Conservation (phyloP, 2,113 vertebrate species). For the Lophochroa leadbeateri region DNA sequence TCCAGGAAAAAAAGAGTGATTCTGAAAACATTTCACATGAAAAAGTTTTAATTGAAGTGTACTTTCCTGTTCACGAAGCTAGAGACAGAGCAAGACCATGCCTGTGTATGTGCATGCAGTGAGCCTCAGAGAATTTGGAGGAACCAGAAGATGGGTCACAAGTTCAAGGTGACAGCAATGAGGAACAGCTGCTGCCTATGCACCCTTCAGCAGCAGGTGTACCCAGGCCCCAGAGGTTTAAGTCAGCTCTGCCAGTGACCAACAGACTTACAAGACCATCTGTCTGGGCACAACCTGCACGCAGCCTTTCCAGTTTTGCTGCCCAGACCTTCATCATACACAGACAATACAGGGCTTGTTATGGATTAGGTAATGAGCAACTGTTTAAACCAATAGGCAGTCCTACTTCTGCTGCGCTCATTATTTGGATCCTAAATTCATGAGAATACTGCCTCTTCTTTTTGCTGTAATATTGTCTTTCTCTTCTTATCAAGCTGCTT, state of each 20-base stretch:
- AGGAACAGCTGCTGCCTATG: conserved; percentile 29
- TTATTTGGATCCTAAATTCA: neutral
- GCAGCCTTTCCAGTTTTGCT: conserved; percentile 5
- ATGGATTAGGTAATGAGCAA: conserved; percentile 42
- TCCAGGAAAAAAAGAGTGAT: neutral
- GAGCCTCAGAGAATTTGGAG: neutral
- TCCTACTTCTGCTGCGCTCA: neutral
- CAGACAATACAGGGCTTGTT: conserved; percentile 53
- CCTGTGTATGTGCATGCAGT: neutral
- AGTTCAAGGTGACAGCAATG: conserved; percentile 54
- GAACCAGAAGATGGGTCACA: conserved; percentile 12
- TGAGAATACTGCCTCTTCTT: neutral
- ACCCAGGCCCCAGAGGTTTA: conserved; percentile 46
- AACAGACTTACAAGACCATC: conserved; percentile 32
- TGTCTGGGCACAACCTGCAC: conserved; percentile 27
- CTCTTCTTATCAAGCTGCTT: neutral
- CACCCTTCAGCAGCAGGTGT: conserved; percentile 54
- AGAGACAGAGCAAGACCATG: neutral
- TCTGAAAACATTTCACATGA: neutral
- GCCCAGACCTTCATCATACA: neutral
- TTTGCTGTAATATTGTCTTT: neutral
- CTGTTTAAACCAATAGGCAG: conserved; percentile 10
- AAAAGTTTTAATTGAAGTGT: neutral
- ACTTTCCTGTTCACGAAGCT: neutral
- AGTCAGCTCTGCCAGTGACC: conserved; percentile 28